Evolutionary conservation across 2,797 vertebrate genomes (phyloP).

Genomic region (Pangasius larnaudii): DNA sequence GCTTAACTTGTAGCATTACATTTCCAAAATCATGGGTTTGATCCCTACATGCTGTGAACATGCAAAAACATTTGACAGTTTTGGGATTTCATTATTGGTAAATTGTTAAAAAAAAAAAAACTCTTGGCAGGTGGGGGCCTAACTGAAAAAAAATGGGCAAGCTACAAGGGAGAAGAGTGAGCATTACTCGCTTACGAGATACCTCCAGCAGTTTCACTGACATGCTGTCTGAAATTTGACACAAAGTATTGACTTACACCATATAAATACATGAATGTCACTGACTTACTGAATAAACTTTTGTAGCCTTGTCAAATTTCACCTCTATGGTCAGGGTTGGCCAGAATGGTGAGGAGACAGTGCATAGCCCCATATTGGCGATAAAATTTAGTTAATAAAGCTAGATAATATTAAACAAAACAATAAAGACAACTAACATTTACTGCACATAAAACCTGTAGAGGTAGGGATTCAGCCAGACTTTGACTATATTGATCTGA

Average conservation of each 20-base stretch:
- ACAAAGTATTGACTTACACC: background rate
- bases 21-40: background rate
- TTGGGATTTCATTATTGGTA: background rate
- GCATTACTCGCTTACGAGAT: background rate
- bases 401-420: background rate
- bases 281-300: background rate
- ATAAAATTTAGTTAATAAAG: background rate
- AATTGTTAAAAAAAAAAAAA: background rate
- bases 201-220: background rate
- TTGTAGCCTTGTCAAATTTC: background rate
- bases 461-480: background rate
- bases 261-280: background rate
- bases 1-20: background rate
- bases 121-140: background rate
- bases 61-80: background rate
- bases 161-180: background rate
- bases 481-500: background rate
- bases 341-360: background rate
- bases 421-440: background rate
- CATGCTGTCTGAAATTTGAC: constrained; percentile 1
- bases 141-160: background rate
- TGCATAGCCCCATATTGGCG: background rate
- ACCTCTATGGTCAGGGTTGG: background rate
- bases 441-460: background rate
- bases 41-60: background rate